Evolutionary conservation across 2,888 invertebrate species (phyloP), one percentile per base, ranked within the genome.

Genomic region (Mycalesis mineus): DNA sequence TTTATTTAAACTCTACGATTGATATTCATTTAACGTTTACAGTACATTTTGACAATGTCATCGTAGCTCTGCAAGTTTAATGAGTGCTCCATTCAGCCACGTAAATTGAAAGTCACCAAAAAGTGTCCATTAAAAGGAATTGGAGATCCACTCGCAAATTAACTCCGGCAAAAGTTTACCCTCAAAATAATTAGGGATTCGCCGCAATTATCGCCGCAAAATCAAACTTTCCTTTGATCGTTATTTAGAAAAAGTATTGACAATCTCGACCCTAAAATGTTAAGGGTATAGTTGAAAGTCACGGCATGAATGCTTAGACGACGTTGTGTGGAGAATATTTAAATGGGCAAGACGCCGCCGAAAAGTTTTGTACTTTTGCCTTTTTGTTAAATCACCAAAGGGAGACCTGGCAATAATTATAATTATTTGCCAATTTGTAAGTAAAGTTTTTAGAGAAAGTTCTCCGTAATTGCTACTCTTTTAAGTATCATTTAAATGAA

Each of bases 161-260:
- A 87, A 88, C 88, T 88, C 79, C 67, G 70, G 78, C 73, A 74
- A 85, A 88, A 89, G 88, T 88, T 89, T 88, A 88, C 88, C 88
- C 88, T 84, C 88, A 82, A 89, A 89, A 88, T 88, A 89, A 89
- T 89, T 88, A 88, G 84, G 85, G 88, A 88, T 88, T 85, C 84
- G 76, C 89, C 88, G 81, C 88, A 88, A 88, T 89, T 89, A 88
- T 89, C 87, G 78, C 87, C 84, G 77, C 84, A 82, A 86, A 88
- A 89, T 88, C 88, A 86, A 88, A 87, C 85, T 84, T 79, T 70
- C 73, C 82, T 88, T 88, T 87, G 86, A 88, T 88, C 85, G 75
- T 80, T 82, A 80, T 81, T 80, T 74, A 68, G 53, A 67, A 70
- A 74, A 75, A 72, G 60, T 62, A 62, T 65, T 64, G 62, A 50